Conservation (phyloP, 2,888 invertebrate species). For the Bellardia bayeri region DNA sequence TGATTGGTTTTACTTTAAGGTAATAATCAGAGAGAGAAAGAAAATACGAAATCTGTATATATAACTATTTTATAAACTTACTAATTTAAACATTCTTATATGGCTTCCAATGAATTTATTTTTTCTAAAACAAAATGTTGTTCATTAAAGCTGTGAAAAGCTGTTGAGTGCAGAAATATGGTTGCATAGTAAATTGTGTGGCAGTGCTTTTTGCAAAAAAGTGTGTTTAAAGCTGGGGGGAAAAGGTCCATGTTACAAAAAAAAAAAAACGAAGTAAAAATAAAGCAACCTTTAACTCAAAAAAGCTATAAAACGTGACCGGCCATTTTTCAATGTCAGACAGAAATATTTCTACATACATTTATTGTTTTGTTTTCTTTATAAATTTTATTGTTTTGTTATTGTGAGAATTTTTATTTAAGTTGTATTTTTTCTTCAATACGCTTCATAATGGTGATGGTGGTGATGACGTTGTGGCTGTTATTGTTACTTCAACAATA, state of each 20-base stretch:
- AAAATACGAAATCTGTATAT: no score
- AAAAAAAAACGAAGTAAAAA: constrained; percentile 55
- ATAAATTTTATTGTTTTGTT: constrained; percentile 71
- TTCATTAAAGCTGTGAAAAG: background rate
- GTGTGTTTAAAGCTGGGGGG: constrained; percentile 23
- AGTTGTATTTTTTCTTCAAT: constrained; percentile 48
- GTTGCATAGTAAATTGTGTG: constrained; percentile 44
- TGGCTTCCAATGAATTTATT: background rate
- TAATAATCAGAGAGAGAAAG: no score
- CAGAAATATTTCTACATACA: constrained; percentile 77
- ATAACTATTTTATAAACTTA: background rate
- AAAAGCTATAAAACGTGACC: constrained; percentile 83
- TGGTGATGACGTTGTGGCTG: constrained; percentile 46
- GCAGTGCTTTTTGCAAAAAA: constrained; percentile 25
- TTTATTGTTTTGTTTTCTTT: constrained; percentile 66
- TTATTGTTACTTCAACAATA: constrained; percentile 39
- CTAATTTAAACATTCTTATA: background rate
- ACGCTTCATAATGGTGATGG: constrained; percentile 50
- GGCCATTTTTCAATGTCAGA: constrained; percentile 85
- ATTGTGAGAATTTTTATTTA: constrained; percentile 63
- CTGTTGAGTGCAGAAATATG: constrained; percentile 18
- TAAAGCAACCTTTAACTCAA: constrained; percentile 60
- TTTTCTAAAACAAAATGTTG: background rate
- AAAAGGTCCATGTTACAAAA: constrained; percentile 49
- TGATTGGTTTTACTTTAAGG: no score